Evolutionary conservation across 2,113 vertebrate genomes (phyloP), one percentile per base, ranked within the genome.

Genomic region (Pica pica): DNA sequence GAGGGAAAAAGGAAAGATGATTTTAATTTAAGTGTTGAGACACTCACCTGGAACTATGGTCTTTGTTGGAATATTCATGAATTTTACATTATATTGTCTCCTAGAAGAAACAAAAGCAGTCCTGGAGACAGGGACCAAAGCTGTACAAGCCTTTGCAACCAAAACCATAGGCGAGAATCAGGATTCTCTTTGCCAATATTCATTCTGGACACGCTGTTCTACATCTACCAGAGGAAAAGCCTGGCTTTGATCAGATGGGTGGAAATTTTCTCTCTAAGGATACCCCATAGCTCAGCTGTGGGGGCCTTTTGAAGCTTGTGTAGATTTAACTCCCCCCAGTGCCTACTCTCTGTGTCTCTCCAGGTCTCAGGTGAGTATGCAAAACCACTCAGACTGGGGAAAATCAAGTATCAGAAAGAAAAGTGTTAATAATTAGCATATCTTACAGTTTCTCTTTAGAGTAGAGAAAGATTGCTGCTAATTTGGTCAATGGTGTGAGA

Each of bases 161-260:
- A 35, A 76, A 55, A 70, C 7, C 1, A 2, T 6, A 24, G 11
- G 11, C 0, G 0, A 92, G 30, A 49, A 93, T 71, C 19, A 26
- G 37, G 11, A 2, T 31, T 10, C 3, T 10, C 13, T 37, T 61
- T 77, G n/a, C 24, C 31, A 39, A 0, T 35, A 10, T 18, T 50
- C 11, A 56, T 83, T 50, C 57, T n/a, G 16, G 22, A 22, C 4
- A 37, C 2, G 1, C 17, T 71, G 26, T 63, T 64, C 3, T 18
- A 16, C 11, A 22, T 24, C 19, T 39, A 6, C 28, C 30, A 59
- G 31, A 63, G 53, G 3, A 79, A 30, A 44, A 16, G 7, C 13
- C 14, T 10, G 18, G 11, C 11, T 92, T 68, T 83, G 17, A 23
- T 41, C 6, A 33, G 35, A 15, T 14, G 19, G 6, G 14, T 79